A percentile compares a stretch with the other conserved stretches of the same genome.
Evolutionary conservation across 2,797 vertebrate species (phyloP).

Genomic region (Phoeniculus purpureus): DNA sequence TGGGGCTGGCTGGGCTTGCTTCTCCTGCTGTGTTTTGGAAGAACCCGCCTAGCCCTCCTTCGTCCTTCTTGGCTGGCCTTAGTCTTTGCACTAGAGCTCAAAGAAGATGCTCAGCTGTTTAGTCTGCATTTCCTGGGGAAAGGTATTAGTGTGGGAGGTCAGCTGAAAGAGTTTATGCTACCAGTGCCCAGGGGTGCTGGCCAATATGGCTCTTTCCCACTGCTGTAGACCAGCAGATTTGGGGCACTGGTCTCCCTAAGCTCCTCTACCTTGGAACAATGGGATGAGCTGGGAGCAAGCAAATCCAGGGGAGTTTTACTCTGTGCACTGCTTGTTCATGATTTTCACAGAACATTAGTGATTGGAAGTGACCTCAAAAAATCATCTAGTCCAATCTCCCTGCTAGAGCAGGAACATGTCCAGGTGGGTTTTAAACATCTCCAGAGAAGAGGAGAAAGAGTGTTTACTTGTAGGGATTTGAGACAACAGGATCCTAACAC

Average conservation of each 20-base stretch:
- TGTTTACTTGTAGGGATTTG: constrained; percentile 62
- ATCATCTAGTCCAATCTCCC: too few species aligned
- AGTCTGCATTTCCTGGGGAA: neutral
- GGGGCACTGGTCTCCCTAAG: neutral
- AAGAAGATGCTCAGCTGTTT: neutral
- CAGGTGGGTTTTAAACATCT: too few species aligned
- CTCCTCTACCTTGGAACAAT: fast-evolving
- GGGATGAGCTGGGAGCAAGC: neutral
- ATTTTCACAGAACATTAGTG: neutral
- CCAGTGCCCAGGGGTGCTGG: fast-evolving
- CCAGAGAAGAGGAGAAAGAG: neutral
- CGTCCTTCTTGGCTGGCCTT: neutral
- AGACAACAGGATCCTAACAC: constrained; percentile 43
- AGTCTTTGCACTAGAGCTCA: neutral
- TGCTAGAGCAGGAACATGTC: too few species aligned
- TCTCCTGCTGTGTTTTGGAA: neutral
- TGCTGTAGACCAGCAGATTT: neutral
- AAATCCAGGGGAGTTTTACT: neutral
- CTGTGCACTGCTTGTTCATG: neutral
- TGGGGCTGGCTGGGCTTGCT: neutral
- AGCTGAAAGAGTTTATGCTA: fast-evolving
- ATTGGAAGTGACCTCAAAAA: too few species aligned
- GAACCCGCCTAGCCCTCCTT: neutral
- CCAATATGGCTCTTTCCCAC: fast-evolving
- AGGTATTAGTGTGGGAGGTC: neutral